These are phyloP conservation scores for Achatina immaculata DNA, from an alignment of 1,140 invertebrate genomes.

Conservation along the genomic window DNA sequence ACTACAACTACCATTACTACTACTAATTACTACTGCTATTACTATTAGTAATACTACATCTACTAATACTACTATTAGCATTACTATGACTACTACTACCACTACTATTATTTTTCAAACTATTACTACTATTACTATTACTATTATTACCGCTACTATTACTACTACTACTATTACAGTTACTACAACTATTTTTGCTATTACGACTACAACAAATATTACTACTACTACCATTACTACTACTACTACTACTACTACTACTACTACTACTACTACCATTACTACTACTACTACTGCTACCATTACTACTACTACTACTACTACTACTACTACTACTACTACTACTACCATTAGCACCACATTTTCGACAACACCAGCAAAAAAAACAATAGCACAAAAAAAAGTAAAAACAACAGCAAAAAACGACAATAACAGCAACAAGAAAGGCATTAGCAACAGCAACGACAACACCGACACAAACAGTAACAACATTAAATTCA, in stretches of 20 bases:
- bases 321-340: slow-evolving; percentile 26
- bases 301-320: slow-evolving; percentile 15
- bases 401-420: too few species aligned
- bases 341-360: background rate
- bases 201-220: background rate
- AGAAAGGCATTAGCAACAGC: too few species aligned
- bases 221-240: background rate
- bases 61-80: slow-evolving; percentile 32
- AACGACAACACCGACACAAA: too few species aligned
- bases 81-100: slow-evolving; percentile 23
- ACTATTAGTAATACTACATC: slow-evolving; percentile 26
- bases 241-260: slow-evolving; percentile 24
- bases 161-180: background rate
- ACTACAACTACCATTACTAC: slow-evolving; percentile 10
- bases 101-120: too few species aligned
- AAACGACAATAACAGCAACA: too few species aligned
- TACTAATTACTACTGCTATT: slow-evolving; percentile 22
- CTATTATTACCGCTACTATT: slow-evolving; percentile 4
- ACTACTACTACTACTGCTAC: background rate
- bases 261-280: slow-evolving; percentile 25
- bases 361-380: background rate
- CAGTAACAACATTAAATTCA: too few species aligned
- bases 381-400: background rate
- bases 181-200: background rate
- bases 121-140: slow-evolving; percentile 24